Conservation (phyloP, 2,113 vertebrate genomes). For the Seriola rivoliana region DNA sequence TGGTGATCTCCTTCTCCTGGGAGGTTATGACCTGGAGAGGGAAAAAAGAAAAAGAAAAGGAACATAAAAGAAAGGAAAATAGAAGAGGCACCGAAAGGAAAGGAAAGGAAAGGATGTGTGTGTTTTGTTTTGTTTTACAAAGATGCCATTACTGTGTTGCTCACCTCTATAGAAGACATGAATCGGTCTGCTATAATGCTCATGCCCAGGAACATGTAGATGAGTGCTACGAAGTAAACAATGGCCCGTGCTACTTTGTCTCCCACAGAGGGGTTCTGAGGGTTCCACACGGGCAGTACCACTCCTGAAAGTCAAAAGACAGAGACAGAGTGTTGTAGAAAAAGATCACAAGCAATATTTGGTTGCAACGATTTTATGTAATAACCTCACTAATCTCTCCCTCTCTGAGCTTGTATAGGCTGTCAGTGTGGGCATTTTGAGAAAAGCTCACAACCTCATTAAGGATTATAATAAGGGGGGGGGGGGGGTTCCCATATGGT, state of each 20-base stretch:
- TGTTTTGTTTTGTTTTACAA: too few relatives aligned
- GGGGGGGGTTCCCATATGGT: slow-evolving; percentile 20
- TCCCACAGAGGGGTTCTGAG: slow-evolving; percentile 88
- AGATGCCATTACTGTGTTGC: background rate
- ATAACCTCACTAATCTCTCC: background rate
- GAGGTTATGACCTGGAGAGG: slow-evolving; percentile 87
- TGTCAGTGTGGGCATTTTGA: slow-evolving; percentile 2
- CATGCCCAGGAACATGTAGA: slow-evolving; percentile 91
- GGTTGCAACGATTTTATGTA: background rate
- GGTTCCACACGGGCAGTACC: slow-evolving; percentile 88
- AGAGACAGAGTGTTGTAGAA: background rate
- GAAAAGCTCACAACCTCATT: slow-evolving; percentile 29
- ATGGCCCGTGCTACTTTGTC: slow-evolving; percentile 89
- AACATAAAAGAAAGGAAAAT: too few relatives aligned
- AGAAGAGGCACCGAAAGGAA: background rate
- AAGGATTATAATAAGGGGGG: slow-evolving; percentile 26
- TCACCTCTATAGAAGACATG: slow-evolving; percentile 89
- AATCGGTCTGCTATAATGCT: slow-evolving; percentile 90
- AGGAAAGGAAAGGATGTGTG: background rate
- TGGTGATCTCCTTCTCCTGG: slow-evolving; percentile 89
- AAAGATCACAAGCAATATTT: background rate
- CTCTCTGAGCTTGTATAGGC: background rate
- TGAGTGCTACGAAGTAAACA: slow-evolving; percentile 89
- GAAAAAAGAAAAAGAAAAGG: background rate
- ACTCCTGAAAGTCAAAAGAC: slow-evolving; percentile 72